These are phyloP conservation scores for Cygnus atratus DNA, from an alignment of 2,113 vertebrate species.

Conservation along the genomic window DNA sequence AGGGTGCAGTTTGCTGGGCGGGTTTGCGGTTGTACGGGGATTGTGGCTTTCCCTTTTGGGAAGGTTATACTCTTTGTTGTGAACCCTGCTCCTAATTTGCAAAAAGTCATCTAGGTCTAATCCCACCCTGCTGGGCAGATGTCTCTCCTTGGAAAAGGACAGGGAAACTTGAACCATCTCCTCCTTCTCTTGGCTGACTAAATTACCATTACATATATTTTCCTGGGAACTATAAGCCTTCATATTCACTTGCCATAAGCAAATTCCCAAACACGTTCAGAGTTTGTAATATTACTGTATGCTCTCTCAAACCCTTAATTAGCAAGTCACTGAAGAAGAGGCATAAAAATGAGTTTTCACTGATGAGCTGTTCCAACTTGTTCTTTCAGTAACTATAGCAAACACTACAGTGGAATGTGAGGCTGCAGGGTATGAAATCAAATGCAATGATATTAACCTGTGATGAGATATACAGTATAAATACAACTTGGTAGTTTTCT, in stretches of 20 bases:
- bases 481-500: not conserved
- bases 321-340: not conserved
- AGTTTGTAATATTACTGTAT: conserved; percentile 1
- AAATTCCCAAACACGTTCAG: conserved; percentile 23
- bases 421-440: conserved; percentile 54
- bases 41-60: too few species aligned
- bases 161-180: conserved; percentile 29
- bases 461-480: not conserved
- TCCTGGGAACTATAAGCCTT: conserved; percentile 36
- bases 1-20: not conserved
- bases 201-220: conserved; percentile 51
- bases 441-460: conserved; percentile 27
- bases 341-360: conserved; percentile 36
- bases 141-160: not conserved
- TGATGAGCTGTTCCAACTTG: conserved; percentile 71
- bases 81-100: not conserved
- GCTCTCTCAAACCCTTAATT: conserved; percentile 41
- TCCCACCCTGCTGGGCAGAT: not conserved
- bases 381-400: conserved; percentile 41
- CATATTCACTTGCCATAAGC: conserved; percentile 16
- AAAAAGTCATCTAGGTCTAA: not conserved
- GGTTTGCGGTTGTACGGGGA: not conserved
- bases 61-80: not conserved
- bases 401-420: conserved; percentile 56
- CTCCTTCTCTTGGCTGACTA: conserved; percentile 25